These are phyloP conservation scores for Rallus crepitans DNA, from an alignment of 2,797 vertebrate genomes.

Conservation along the genomic window DNA sequence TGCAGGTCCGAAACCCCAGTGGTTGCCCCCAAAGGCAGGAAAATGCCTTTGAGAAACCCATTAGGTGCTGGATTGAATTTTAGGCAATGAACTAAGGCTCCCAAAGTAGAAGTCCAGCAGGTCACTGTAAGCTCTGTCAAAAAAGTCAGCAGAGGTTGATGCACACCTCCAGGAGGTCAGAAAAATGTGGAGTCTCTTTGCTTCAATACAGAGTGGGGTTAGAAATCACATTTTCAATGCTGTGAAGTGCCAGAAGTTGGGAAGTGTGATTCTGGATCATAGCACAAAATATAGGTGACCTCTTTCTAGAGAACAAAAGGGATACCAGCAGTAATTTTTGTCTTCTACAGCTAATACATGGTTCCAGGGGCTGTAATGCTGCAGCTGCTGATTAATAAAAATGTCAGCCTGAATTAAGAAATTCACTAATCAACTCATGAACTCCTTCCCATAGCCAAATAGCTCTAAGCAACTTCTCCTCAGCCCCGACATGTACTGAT, in stretches of 20 bases:
- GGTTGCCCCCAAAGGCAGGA: too few species aligned
- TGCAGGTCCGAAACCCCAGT: neutral
- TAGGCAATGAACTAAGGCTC: neutral
- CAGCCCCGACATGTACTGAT: accelerated
- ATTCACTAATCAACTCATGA: neutral
- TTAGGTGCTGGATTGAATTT: neutral
- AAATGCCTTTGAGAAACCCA: neutral
- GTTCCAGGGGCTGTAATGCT: neutral
- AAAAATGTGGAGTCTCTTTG: neutral
- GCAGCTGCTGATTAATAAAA: neutral
- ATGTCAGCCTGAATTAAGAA: neutral
- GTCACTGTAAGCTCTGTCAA: neutral
- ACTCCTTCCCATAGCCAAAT: neutral
- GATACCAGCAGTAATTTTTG: neutral
- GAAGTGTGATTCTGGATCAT: neutral
- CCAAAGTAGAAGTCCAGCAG: neutral
- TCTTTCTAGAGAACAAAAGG: neutral
- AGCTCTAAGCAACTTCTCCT: neutral
- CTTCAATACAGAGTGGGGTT: neutral
- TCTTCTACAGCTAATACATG: neutral
- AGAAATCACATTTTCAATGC: neutral
- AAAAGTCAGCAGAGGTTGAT: neutral
- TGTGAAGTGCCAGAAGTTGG: neutral
- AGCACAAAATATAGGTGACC: neutral
- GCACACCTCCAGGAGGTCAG: neutral